Evolutionary conservation across 2,797 vertebrate species (phyloP).

Genomic region (Mareca penelope): DNA sequence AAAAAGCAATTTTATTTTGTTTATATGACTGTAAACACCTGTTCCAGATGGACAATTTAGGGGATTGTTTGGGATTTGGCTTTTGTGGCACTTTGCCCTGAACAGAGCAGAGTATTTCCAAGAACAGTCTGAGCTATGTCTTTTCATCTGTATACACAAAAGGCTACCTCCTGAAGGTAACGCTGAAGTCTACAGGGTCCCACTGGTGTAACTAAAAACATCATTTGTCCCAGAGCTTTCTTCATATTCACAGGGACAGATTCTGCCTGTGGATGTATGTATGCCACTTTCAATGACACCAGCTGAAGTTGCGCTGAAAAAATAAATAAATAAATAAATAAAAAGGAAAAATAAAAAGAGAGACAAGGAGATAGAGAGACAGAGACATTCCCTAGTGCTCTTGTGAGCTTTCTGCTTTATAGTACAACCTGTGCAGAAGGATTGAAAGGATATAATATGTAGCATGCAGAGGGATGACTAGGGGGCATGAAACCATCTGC

Average conservation of each 20-base stretch:
- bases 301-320: not conserved
- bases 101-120: slow-evolving; percentile 47
- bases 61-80: slow-evolving; percentile 8
- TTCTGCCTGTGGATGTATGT: not conserved
- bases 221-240: slow-evolving; percentile 14
- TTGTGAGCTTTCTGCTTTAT: slow-evolving; percentile 14
- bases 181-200: slow-evolving; percentile 13
- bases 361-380: not conserved
- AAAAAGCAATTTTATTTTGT: slow-evolving; percentile 22
- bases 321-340: no score
- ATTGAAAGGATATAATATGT: slow-evolving; percentile 33
- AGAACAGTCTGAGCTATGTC: slow-evolving; percentile 10
- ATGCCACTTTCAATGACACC: not conserved
- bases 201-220: slow-evolving; percentile 23
- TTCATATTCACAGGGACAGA: not conserved
- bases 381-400: not conserved
- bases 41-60: slow-evolving; percentile 52
- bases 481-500: slow-evolving; percentile 38
- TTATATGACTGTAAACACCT: slow-evolving; percentile 43
- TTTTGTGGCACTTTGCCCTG: slow-evolving; percentile 37
- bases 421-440: slow-evolving; percentile 11
- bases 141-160: slow-evolving; percentile 45
- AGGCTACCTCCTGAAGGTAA: slow-evolving; percentile 37
- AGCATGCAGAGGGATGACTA: slow-evolving; percentile 23
- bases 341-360: no score